Percentiles rank a stretch among this genome's conserved stretches.
Evolutionary conservation across 2,888 invertebrate genomes (phyloP).

Genomic region (Hypolimnas misippus): DNA sequence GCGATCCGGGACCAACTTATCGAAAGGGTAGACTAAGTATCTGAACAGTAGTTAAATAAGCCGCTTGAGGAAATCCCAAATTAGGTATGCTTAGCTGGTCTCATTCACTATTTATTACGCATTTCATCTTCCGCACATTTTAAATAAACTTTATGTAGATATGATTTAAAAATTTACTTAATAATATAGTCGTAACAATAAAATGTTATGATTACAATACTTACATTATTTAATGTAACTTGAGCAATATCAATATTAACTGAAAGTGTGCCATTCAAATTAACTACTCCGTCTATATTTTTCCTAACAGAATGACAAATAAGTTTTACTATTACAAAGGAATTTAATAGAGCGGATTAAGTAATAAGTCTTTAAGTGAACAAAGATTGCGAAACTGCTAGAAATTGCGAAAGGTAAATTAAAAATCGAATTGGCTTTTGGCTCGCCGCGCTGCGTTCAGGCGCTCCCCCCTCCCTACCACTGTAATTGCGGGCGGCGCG

Average conservation of each 20-base stretch:
- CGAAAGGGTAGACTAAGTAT: conserved; percentile 48
- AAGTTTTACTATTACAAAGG: conserved; percentile 45
- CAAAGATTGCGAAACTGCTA: conserved; percentile 54
- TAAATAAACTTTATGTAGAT: not conserved
- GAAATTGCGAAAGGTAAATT: conserved; percentile 64
- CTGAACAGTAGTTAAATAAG: conserved; percentile 45
- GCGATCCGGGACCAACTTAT: conserved; percentile 48
- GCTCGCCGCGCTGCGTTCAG: conserved; percentile 43
- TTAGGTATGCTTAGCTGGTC: conserved; percentile 26
- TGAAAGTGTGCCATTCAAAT: conserved; percentile 72
- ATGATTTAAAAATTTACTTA: not conserved
- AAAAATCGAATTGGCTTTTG: conserved; percentile 57
- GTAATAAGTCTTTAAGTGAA: conserved; percentile 63
- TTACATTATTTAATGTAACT: conserved; percentile 12
- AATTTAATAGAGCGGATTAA: conserved; percentile 63
- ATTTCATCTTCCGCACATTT: not conserved
- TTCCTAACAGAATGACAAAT: conserved; percentile 46
- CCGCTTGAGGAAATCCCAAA: conserved; percentile 36
- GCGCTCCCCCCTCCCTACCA: conserved; percentile 46
- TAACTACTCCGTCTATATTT: conserved; percentile 50
- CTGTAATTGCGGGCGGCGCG: conserved; percentile 74
- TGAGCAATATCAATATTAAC: conserved; percentile 44
- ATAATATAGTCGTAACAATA: conserved; percentile 35
- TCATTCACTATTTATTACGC: conserved; percentile 24
- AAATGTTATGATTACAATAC: not conserved